Evolutionary conservation across 2,113 vertebrate genomes (phyloP).

Genomic region (Tenebrosternarchus preto): DNA sequence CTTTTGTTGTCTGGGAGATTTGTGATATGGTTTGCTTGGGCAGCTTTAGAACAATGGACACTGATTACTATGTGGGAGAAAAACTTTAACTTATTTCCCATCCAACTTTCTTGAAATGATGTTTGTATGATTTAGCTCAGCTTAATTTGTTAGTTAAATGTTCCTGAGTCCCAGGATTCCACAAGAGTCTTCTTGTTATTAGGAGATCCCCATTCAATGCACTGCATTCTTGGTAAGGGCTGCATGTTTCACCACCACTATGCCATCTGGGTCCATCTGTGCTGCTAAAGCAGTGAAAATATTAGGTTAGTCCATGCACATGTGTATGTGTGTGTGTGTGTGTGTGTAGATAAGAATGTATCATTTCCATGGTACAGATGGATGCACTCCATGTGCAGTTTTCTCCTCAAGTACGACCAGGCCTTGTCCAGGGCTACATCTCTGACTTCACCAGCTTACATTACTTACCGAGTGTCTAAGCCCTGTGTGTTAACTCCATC

Average conservation of each 20-base stretch:
- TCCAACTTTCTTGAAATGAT: too few relatives aligned
- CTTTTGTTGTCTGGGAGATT: neutral
- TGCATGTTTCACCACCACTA: neutral
- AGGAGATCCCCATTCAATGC: too few relatives aligned
- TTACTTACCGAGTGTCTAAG: neutral
- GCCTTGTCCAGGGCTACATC: neutral
- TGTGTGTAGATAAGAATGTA: conserved; percentile 24
- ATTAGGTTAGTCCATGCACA: conserved; percentile 19
- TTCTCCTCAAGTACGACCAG: neutral
- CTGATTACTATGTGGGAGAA: neutral
- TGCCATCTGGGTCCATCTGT: conserved; percentile 55
- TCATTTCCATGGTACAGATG: conserved; percentile 35
- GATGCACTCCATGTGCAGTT: neutral
- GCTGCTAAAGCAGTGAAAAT: conserved; percentile 35
- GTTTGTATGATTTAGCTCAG: neutral
- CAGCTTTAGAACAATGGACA: conserved; percentile 9
- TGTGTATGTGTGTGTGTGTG: neutral
- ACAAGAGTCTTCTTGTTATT: neutral
- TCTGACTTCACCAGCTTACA: conserved; percentile 25
- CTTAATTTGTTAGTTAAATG: neutral
- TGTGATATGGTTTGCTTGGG: neutral
- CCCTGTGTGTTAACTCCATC: neutral
- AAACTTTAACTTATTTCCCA: too few relatives aligned
- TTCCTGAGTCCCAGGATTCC: neutral
- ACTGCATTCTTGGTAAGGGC: neutral